Percentiles rank a stretch among this genome's conserved stretches.
Evolutionary conservation across 2,797 vertebrate species (phyloP).

Genomic region (Philypnodon macrostomus): DNA sequence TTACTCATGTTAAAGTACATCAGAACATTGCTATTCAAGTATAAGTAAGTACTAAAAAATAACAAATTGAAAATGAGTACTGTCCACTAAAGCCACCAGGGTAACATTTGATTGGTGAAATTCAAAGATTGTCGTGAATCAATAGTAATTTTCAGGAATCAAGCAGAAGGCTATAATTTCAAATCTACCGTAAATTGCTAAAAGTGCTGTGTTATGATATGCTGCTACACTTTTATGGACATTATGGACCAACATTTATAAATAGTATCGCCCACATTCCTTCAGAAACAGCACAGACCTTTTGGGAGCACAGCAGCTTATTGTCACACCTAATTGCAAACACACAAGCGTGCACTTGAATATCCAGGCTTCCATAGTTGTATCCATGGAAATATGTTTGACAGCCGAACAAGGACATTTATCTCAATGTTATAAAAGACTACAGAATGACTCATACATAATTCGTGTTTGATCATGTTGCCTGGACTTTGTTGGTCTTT

Average conservation of each 20-base stretch:
- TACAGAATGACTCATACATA: slow-evolving; percentile 1
- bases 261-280: slow-evolving; percentile 8
- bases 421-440: not conserved
- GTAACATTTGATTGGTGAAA: no score
- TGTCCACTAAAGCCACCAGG: no score
- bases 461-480: slow-evolving; percentile 1
- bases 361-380: not conserved
- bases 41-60: no score
- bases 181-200: not conserved
- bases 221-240: not conserved
- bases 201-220: no score
- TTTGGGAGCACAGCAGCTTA: slow-evolving; percentile 26
- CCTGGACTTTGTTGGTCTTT: not conserved
- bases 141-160: no score
- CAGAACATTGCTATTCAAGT: no score
- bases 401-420: no score
- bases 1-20: no score
- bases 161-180: no score
- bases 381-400: no score
- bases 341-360: slow-evolving; percentile 7
- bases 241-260: not conserved
- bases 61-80: no score
- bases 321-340: slow-evolving; percentile 34
- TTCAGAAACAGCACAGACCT: slow-evolving; percentile 28
- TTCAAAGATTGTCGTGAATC: no score